A percentile compares a stretch with the other conserved stretches of the same genome.
Conservation (phyloP, 2,113 vertebrate species). For the Aythya baeri region DNA sequence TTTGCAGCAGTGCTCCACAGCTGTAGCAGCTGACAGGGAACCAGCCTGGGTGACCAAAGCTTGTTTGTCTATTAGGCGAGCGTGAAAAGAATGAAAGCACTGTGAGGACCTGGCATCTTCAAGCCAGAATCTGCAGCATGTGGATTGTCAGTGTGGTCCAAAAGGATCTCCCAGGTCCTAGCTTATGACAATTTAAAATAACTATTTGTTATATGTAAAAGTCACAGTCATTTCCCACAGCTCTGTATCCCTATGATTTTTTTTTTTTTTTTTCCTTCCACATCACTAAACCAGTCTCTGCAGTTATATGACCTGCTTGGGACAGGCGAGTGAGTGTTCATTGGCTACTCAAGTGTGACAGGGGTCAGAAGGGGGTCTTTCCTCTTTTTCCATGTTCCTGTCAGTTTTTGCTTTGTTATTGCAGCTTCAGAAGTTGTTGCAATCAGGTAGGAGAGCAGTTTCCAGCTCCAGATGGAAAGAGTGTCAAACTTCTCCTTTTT, state of each 20-base stretch:
- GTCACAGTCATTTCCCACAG: neutral
- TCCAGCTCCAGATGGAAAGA: neutral
- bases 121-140: neutral
- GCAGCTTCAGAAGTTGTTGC: conserved; percentile 15
- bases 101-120: neutral
- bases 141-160: neutral
- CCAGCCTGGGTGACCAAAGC: neutral
- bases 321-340: neutral
- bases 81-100: neutral
- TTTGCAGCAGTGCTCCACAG: neutral
- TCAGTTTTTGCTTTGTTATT: neutral
- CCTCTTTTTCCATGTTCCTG: neutral
- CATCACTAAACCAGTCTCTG: neutral
- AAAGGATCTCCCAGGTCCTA: neutral
- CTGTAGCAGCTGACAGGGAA: neutral
- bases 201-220: neutral
- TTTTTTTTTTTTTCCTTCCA: neutral
- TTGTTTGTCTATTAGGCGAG: neutral
- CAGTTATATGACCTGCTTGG: neutral
- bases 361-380: neutral
- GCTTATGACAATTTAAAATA: neutral
- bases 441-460: neutral
- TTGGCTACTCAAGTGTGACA: neutral
- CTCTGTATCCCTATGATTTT: neutral
- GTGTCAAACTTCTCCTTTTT: conserved; percentile 8